Conservation (phyloP, 1,140 invertebrate species). For the Sycophaga agraensis region DNA sequence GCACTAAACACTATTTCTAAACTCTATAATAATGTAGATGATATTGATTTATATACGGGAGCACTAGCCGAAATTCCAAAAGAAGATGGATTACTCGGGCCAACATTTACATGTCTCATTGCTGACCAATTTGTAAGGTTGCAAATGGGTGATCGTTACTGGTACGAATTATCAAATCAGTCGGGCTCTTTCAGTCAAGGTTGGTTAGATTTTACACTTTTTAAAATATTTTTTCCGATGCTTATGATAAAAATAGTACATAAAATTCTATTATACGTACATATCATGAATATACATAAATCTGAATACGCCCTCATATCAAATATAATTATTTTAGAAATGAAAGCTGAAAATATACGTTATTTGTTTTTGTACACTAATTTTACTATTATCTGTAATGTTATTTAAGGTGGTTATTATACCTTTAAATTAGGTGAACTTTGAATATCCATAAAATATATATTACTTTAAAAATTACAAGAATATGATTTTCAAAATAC, state of each 20-base stretch:
- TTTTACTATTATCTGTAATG: slow-evolving; percentile 1
- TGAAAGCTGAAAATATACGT: neutral
- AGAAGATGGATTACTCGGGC: slow-evolving; percentile 72
- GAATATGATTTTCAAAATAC: too few relatives aligned
- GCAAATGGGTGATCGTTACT: slow-evolving; percentile 80
- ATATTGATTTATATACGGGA: slow-evolving; percentile 86
- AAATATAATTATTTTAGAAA: neutral
- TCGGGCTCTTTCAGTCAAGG: slow-evolving; percentile 71
- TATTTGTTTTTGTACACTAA: neutral
- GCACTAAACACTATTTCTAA: slow-evolving; percentile 64
- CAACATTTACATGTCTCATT: slow-evolving; percentile 84
- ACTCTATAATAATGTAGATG: slow-evolving; percentile 75
- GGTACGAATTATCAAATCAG: slow-evolving; percentile 76
- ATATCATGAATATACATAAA: neutral
- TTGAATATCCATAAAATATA: too few relatives aligned
- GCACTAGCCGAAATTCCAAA: slow-evolving; percentile 75
- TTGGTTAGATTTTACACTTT: slow-evolving; percentile 46
- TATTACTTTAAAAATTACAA: too few relatives aligned
- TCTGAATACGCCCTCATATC: neutral
- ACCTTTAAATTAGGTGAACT: too few relatives aligned
- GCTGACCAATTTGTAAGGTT: slow-evolving; percentile 80
- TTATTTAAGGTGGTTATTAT: too few relatives aligned
- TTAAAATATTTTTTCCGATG: neutral
- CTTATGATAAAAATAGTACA: neutral
- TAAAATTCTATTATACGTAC: neutral